Base-by-base conservation (phyloP, 2,888 invertebrate genomes). In the Trichogramma dendrolimi region DNA sequence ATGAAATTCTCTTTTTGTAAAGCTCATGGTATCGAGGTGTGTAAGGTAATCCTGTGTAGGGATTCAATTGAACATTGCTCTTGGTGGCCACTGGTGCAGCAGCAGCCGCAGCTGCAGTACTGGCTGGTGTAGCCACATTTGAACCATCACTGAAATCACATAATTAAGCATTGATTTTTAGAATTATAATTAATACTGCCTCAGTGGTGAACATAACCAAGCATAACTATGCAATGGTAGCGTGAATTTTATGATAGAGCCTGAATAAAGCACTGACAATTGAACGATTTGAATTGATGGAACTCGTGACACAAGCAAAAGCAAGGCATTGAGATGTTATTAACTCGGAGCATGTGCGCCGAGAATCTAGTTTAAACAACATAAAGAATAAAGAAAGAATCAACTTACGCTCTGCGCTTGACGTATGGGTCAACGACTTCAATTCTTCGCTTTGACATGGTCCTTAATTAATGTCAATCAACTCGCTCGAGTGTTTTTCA, bases 1-100 rank as follows among this genome's bases (percentile, higher is more conserved):
- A 82, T 2, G 90, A 88, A 42, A 92, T 90, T 43, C 99, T 86
- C 71, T 96, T 96, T 59, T 92, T 87, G 65, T 91, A 89, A 55
- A 95, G 83, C 70, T 95, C 93, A 79, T 92, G 90, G 77, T 95
- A 98, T 67, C 91, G 87, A 53, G 89, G 88, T 0, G 96, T 93
- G 77, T 89, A 96, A 1, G 95, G 91, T 62, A 90, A 82, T 39
- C 89, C 87, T 69, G 88, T 94, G 72, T 89, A 91, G 0, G 90
- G 87, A 77, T 96, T 96, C 6, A 89, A 67, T 66, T 79, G 78
- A 41, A 75, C 73, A 51, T 78, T 75, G 60, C 62, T 80, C 1
- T 84, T 84, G 0, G 86, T 83, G 0, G 82, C 81, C 64, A 81
- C 77, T 51, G 81, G 79, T 6, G 81, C 70, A 0, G 81, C 79